Base-by-base conservation (phyloP, 1,140 invertebrate genomes). In the Panulirus ornatus region DNA sequence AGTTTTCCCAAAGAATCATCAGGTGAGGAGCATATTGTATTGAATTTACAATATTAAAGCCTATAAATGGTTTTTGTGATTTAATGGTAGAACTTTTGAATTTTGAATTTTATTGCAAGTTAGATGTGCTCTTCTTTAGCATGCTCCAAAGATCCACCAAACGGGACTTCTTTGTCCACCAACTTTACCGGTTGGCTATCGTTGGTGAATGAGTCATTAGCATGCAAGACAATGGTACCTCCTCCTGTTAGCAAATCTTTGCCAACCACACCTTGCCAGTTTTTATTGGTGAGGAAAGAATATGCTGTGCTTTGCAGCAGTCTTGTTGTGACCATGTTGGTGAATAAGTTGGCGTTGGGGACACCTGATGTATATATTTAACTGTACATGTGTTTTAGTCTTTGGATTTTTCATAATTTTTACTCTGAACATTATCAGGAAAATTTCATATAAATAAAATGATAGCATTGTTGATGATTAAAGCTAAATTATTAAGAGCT, bases 1-100 rank as follows among this genome's bases (percentile, higher is more conserved):
- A 93, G 97, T 99, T 73, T 99, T 99, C 94, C 96, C 96, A 22
- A 95, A 96, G 71, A 97, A 97, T 94, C 98, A 99, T 94, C 94
- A 92, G 86, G 91, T 92, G 38, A 73, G 76, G 16, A 8, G 34
- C 40, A 11, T 16, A 27, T 76, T 78, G n/a, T 63, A n/a, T n/a
- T n/a, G n/a, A 14, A 34, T 76, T 36, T 76, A 36, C n/a, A 76
- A 47, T 47, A 47, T 6, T 47, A 47, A 14, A 14, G 44, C n/a
- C n/a, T n/a, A 47, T 47, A 14, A 6, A 47, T 6, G 44, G 14
- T 47, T 47, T 11, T 47, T 47, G 44, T 47, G 44, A 6, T 47
- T 47, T 47, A 47, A 47, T 47, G 14, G 44, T 47, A 6, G 5
- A 47, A 6, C 14, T 47, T 47, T 11, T 47, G n/a, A n/a, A n/a